Conservation (phyloP, 2,797 vertebrate genomes). For the Austrolebias charrua region DNA sequence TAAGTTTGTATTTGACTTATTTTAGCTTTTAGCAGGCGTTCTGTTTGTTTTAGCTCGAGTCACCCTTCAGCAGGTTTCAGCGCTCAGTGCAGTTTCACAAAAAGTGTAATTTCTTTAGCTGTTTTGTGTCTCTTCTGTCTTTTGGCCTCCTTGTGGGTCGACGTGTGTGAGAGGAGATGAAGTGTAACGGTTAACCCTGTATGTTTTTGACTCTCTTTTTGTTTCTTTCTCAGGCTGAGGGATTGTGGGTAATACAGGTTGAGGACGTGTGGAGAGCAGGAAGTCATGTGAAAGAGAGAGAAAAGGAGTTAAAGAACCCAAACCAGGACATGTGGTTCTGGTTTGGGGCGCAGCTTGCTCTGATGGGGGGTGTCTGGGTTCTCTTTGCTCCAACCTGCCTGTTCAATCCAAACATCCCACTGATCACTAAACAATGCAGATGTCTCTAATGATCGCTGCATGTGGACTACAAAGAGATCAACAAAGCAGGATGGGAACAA, state of each 20-base stretch:
- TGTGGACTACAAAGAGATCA: constrained; percentile 53
- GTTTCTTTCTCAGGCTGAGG: constrained; percentile 56
- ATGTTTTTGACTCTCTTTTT: constrained; percentile 78
- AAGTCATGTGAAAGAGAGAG: constrained; percentile 27
- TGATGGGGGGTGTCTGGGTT: constrained; percentile 65
- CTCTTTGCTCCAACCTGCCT: constrained; percentile 67
- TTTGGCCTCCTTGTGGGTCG: constrained; percentile 39
- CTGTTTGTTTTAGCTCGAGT: constrained; percentile 25
- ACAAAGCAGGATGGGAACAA: constrained; percentile 48
- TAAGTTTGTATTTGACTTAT: too few species aligned
- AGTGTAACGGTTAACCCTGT: constrained; percentile 78
- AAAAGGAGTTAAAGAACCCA: constrained; percentile 45
- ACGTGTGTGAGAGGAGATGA: constrained; percentile 67
- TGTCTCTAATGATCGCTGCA: constrained; percentile 41
- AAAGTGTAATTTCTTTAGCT: too few species aligned
- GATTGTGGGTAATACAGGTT: constrained; percentile 56
- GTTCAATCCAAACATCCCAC: constrained; percentile 73
- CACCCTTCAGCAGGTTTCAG: constrained; percentile 36
- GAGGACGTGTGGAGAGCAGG: constrained; percentile 54
- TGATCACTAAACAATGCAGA: constrained; percentile 72
- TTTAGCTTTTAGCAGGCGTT: too few species aligned
- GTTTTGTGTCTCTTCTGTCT: constrained; percentile 55
- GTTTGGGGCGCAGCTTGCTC: constrained; percentile 71
- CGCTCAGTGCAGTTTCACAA: too few species aligned
- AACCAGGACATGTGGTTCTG: constrained; percentile 76